Percentiles rank a stretch among this genome's conserved stretches.
These are phyloP conservation scores for Staurois parvus DNA, from an alignment of 2,797 vertebrate genomes.

Conservation along the genomic window DNA sequence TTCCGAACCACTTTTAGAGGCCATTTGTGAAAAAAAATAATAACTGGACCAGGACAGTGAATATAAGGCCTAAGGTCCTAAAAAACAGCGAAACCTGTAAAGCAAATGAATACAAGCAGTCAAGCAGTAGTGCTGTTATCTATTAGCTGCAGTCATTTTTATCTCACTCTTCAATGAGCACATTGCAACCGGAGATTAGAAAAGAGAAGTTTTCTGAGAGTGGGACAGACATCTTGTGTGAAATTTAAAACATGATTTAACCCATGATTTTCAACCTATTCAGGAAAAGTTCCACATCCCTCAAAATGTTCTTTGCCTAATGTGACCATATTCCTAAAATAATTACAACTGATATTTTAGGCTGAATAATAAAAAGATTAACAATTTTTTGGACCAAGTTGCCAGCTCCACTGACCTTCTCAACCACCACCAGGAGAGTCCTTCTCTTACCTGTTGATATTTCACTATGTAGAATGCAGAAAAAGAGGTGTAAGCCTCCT, in stretches of 20 bases:
- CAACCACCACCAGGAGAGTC: no score
- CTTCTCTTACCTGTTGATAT: no score
- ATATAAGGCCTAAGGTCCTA: constrained; percentile 50
- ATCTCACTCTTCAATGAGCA: constrained; percentile 59
- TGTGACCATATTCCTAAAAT: neutral
- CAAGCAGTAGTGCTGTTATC: constrained; percentile 60
- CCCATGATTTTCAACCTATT: neutral
- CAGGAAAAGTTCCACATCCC: neutral
- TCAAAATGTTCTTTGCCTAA: neutral
- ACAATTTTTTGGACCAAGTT: no score
- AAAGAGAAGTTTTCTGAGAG: constrained; percentile 45
- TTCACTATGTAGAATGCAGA: no score
- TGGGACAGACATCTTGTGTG: constrained; percentile 3
- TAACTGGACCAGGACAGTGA: constrained; percentile 39
- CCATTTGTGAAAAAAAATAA: constrained; percentile 28
- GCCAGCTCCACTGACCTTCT: no score
- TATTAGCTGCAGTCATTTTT: constrained; percentile 59
- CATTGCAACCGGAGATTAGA: constrained; percentile 57
- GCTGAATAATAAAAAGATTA: no score
- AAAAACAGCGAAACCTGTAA: constrained; percentile 55
- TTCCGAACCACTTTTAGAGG: constrained; percentile 33
- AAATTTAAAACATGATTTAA: constrained; percentile 40
- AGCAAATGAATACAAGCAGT: constrained; percentile 58
- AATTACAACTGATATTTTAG: no score
- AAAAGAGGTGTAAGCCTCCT: no score